A percentile compares a stretch with the other conserved stretches of the same genome.
phyloP scores from a whole-genome alignment of 2,888 invertebrate genomes.

The Drosophila prolongata region DNA sequence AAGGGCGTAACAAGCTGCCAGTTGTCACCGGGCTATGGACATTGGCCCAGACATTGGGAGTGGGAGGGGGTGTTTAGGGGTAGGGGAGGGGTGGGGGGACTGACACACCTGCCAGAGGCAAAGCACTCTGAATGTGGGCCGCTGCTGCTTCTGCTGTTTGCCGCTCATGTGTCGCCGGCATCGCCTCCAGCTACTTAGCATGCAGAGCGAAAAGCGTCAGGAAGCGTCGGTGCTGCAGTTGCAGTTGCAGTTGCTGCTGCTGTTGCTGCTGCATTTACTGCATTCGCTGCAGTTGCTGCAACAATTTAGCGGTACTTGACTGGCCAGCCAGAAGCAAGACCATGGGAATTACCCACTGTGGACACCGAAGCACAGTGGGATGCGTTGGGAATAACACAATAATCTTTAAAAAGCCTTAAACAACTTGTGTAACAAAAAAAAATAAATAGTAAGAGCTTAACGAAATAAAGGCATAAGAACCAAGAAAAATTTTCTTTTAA shows the following conservation, averaged over 20 bases:
- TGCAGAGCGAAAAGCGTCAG: constrained; percentile 72
- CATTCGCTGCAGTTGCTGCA: constrained; percentile 53
- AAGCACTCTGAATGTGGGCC: constrained; percentile 41
- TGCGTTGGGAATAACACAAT: too few species aligned
- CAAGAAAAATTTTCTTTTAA: too few species aligned
- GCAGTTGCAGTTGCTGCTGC: constrained; percentile 30
- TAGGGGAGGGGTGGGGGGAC: neutral
- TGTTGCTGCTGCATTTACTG: constrained; percentile 30
- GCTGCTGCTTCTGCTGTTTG: constrained; percentile 27
- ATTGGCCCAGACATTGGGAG: constrained; percentile 8
- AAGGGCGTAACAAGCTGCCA: constrained; percentile 72
- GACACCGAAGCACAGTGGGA: constrained; percentile 26
- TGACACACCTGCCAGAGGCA: constrained; percentile 64
- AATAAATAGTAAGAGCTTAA: too few species aligned
- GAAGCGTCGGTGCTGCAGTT: constrained; percentile 54
- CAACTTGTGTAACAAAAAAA: too few species aligned
- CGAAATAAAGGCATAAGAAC: too few species aligned
- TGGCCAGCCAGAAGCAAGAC: constrained; percentile 45
- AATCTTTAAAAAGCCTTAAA: too few species aligned
- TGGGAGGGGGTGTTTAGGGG: neutral
- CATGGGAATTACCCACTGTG: constrained; percentile 68
- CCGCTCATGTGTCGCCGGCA: constrained; percentile 65
- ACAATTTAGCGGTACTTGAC: constrained; percentile 76
- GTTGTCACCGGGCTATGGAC: constrained; percentile 50
- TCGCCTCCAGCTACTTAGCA: constrained; percentile 77